Conservation (phyloP, 2,888 invertebrate genomes). For the Ochropleura leucogaster region DNA sequence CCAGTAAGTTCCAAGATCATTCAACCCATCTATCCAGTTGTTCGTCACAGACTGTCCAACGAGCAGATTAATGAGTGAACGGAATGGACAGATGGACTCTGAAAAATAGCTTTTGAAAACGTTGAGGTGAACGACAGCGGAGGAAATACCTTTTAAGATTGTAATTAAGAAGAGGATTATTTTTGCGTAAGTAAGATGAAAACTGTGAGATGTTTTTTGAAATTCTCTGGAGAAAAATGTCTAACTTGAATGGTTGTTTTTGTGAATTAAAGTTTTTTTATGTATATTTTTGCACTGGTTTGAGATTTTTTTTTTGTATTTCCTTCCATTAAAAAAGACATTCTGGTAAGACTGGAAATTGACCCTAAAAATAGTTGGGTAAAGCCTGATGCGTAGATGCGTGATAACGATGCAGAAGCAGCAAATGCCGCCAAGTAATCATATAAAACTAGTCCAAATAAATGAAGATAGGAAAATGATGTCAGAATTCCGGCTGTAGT, state of each 20-base stretch:
- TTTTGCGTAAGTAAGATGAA: slow-evolving; percentile 30
- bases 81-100: slow-evolving; percentile 63
- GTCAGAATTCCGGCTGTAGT: no score
- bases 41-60: slow-evolving; percentile 65
- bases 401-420: background rate
- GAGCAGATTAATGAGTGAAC: slow-evolving; percentile 65
- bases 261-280: background rate
- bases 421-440: background rate
- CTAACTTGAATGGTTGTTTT: background rate
- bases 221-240: background rate
- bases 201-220: slow-evolving; percentile 15
- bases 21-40: slow-evolving; percentile 55
- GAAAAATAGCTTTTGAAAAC: slow-evolving; percentile 65
- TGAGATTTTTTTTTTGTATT: background rate
- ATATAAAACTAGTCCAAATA: background rate
- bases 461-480: background rate
- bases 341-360: background rate
- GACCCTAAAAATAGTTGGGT: background rate
- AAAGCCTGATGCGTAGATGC: background rate
- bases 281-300: no score
- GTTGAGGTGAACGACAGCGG: slow-evolving; percentile 43
- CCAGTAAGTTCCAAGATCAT: slow-evolving; percentile 49
- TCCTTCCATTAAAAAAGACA: background rate
- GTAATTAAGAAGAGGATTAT: slow-evolving; percentile 45
- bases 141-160: slow-evolving; percentile 50